Conservation (phyloP, 92 coral and sea anemone genomes). For the Epizoanthus ramosus region DNA sequence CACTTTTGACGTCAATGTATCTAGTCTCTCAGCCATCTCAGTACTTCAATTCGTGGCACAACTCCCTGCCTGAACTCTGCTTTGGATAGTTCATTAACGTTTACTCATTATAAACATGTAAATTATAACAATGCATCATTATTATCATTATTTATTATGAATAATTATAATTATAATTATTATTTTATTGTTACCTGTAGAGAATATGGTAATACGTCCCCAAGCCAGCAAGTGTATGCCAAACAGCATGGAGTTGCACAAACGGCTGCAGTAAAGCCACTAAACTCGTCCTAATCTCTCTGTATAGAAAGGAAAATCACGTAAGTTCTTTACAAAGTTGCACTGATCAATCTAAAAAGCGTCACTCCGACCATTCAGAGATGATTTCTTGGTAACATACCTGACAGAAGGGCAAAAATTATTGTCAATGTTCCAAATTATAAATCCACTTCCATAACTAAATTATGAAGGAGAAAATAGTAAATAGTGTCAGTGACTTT, state of each 20-base stretch:
- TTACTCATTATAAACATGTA: no score
- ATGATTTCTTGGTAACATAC: slow-evolving; percentile 41
- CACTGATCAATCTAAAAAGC: neutral
- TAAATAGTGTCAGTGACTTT: no score
- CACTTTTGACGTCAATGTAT: no score
- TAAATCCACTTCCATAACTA: slow-evolving; percentile 87
- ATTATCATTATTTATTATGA: no score
- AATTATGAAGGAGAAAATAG: neutral
- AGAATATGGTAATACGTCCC: slow-evolving; percentile 91
- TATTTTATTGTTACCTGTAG: slow-evolving; percentile 60
- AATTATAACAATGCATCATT: no score
- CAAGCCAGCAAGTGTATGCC: slow-evolving; percentile 92
- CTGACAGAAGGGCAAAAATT: slow-evolving; percentile 84
- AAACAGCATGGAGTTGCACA: slow-evolving; percentile 89
- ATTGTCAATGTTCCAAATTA: slow-evolving; percentile 95
- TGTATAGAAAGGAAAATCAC: slow-evolving; percentile 33
- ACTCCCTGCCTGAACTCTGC: no score
- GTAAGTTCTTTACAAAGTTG: neutral
- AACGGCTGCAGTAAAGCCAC: slow-evolving; percentile 73
- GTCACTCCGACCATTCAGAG: neutral
- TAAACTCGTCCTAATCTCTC: slow-evolving; percentile 57
- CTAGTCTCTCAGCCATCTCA: no score
- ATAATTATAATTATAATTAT: no score
- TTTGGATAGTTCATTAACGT: no score
- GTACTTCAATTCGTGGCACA: no score